Conservation (phyloP, 1,140 invertebrate species). For the Diabrotica undecimpunctata region DNA sequence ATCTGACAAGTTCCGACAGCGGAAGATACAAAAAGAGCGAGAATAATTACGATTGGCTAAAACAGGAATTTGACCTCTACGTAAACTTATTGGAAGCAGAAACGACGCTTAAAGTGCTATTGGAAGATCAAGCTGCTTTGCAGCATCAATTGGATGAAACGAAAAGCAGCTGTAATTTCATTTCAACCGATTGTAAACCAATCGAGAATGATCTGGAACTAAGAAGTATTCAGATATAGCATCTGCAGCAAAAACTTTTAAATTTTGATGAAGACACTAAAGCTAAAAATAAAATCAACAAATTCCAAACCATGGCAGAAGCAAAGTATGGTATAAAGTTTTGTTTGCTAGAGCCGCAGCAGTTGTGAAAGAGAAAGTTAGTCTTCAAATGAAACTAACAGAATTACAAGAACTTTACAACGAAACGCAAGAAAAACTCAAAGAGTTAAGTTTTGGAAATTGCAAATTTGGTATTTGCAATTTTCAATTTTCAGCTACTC, state of each 20-base stretch:
- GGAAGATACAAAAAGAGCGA: slow-evolving; percentile 74
- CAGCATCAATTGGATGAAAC: slow-evolving; percentile 53
- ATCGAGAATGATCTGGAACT: slow-evolving; percentile 67
- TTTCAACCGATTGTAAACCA: too few relatives aligned
- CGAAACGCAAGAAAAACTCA: too few relatives aligned
- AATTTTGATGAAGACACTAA: slow-evolving; percentile 65
- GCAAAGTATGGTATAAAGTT: slow-evolving; percentile 59
- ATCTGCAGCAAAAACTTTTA: slow-evolving; percentile 78
- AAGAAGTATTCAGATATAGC: slow-evolving; percentile 74
- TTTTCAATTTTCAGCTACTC: too few relatives aligned
- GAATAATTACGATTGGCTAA: slow-evolving; percentile 67
- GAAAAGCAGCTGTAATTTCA: slow-evolving; percentile 41
- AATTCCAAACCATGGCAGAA: slow-evolving; percentile 63
- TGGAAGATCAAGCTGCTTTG: slow-evolving; percentile 65
- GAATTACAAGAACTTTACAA: slow-evolving; percentile 53
- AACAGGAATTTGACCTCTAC: slow-evolving; percentile 73
- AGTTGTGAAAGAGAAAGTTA: slow-evolving; percentile 48
- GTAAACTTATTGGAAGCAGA: slow-evolving; percentile 72
- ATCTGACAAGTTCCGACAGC: slow-evolving; percentile 74
- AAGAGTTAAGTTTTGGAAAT: too few relatives aligned
- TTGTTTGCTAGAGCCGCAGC: slow-evolving; percentile 57
- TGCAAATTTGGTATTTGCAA: too few relatives aligned
- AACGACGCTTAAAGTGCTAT: slow-evolving; percentile 67
- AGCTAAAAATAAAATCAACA: slow-evolving; percentile 58
- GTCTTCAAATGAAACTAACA: slow-evolving; percentile 49